Evolutionary conservation across 2,888 invertebrate species (phyloP).

Genomic region (Drosophila subquinaria): DNA sequence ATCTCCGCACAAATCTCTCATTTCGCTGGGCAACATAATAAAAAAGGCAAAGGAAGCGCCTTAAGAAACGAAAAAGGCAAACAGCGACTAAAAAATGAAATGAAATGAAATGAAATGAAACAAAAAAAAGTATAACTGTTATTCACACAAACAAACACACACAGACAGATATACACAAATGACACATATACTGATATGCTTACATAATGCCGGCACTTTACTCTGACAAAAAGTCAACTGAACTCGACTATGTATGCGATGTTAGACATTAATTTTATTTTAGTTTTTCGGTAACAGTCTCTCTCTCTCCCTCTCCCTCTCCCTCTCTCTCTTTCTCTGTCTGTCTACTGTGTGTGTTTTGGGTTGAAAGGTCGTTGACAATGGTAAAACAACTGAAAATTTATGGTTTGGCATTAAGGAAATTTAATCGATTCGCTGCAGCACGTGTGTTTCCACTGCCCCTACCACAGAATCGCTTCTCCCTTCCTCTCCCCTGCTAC

Average conservation of each 20-base stretch:
- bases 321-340: neutral
- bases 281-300: slow-evolving; percentile 5
- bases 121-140: slow-evolving; percentile 32
- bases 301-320: too few species aligned
- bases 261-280: slow-evolving; percentile 68
- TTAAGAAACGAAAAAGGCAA: slow-evolving; percentile 44
- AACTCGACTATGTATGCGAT: slow-evolving; percentile 55
- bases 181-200: slow-evolving; percentile 34
- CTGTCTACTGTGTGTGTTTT: slow-evolving; percentile 10
- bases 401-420: slow-evolving; percentile 76
- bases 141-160: slow-evolving; percentile 24
- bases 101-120: slow-evolving; percentile 20
- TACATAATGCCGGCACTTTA: slow-evolving; percentile 68
- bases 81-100: slow-evolving; percentile 29
- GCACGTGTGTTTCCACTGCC: slow-evolving; percentile 46
- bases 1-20: slow-evolving; percentile 76
- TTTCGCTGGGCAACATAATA: slow-evolving; percentile 47
- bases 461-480: neutral
- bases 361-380: slow-evolving; percentile 67
- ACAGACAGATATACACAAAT: slow-evolving; percentile 22
- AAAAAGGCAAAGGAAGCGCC: slow-evolving; percentile 33
- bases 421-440: slow-evolving; percentile 74
- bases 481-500: neutral
- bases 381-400: slow-evolving; percentile 65
- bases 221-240: slow-evolving; percentile 64